Conservation (phyloP, 2,888 invertebrate genomes). For the Tridacna crocea region DNA sequence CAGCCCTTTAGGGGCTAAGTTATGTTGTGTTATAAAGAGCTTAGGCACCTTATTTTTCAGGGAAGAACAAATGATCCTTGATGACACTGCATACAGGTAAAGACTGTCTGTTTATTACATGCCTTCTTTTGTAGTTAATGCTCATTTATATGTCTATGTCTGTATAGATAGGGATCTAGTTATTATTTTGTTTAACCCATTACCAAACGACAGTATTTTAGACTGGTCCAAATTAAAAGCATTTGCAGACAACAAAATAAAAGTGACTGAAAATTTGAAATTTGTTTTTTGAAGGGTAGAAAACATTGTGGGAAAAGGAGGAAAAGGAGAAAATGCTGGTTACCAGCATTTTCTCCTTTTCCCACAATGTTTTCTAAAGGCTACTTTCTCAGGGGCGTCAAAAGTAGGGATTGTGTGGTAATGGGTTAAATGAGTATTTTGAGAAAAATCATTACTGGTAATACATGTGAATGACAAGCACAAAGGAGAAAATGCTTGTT, state of each 20-base stretch:
- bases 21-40: no score
- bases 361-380: background rate
- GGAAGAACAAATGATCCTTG: conserved; percentile 89
- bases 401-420: background rate
- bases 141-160: background rate
- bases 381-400: background rate
- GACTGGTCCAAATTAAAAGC: background rate
- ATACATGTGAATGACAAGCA: no score
- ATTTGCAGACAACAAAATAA: no score
- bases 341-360: conserved; percentile 1
- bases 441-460: no score
- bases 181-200: background rate
- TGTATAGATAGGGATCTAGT: background rate
- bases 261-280: no score
- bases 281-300: no score
- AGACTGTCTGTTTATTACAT: background rate
- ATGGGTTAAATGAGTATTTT: no score
- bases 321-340: background rate
- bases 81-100: conserved; percentile 88
- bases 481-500: background rate
- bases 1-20: no score
- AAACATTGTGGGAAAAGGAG: background rate
- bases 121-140: background rate
- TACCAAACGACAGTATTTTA: background rate
- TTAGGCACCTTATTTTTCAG: conserved; percentile 84